These are phyloP conservation scores for Tachystola acroxantha DNA, from an alignment of 2,888 invertebrate genomes.

Conservation along the genomic window DNA sequence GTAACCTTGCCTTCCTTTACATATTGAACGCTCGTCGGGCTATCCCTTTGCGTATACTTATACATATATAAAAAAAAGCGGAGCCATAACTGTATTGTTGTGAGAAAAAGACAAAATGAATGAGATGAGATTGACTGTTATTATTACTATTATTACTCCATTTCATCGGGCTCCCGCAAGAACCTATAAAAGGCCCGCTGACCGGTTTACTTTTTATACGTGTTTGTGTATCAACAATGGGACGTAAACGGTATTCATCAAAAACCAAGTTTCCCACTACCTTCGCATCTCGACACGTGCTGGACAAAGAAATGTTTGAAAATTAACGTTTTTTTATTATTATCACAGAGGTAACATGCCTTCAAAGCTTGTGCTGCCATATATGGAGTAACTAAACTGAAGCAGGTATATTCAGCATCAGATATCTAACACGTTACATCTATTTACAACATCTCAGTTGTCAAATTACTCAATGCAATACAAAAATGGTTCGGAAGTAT, in stretches of 20 bases:
- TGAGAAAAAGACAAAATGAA: constrained; percentile 70
- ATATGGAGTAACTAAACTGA: too few species aligned
- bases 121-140: constrained; percentile 73
- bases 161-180: constrained; percentile 64
- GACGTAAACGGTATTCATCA: constrained; percentile 68
- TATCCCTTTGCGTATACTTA: constrained; percentile 66
- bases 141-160: constrained; percentile 74
- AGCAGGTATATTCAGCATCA: too few species aligned
- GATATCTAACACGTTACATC: too few species aligned
- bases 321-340: too few species aligned
- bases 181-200: constrained; percentile 66
- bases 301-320: neutral
- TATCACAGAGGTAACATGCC: too few species aligned
- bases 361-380: too few species aligned
- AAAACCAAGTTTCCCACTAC: constrained; percentile 31
- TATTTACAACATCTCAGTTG: too few species aligned
- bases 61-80: constrained; percentile 66
- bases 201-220: constrained; percentile 74
- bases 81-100: constrained; percentile 68
- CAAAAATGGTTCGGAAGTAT: too few species aligned
- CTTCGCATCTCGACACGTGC: neutral
- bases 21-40: constrained; percentile 74
- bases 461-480: too few species aligned
- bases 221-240: constrained; percentile 69
- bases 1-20: constrained; percentile 77